These are phyloP conservation scores for Pangasius macronema DNA, from an alignment of 2,797 vertebrate genomes.

Conservation along the genomic window DNA sequence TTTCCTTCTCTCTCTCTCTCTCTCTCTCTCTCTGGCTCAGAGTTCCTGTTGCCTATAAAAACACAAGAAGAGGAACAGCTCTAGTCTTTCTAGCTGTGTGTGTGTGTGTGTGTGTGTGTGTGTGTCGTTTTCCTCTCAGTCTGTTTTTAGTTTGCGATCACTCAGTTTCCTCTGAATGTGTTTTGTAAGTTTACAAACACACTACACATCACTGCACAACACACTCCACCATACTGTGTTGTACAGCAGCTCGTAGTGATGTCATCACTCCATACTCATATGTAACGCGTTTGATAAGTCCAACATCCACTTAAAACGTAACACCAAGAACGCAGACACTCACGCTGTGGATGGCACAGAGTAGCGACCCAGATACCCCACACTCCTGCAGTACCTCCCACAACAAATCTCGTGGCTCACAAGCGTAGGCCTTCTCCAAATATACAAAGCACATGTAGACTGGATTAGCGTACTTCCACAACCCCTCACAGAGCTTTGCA, in stretches of 20 bases:
- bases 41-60: slow-evolving; percentile 50
- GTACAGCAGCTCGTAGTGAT: not conserved
- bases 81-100: slow-evolving; percentile 17
- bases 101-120: slow-evolving; percentile 26
- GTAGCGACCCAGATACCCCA: not conserved
- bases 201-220: not conserved
- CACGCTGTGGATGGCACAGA: too few species aligned
- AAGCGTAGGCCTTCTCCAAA: not conserved
- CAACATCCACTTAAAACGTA: too few species aligned
- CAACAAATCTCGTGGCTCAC: not conserved
- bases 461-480: not conserved
- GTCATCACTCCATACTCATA: not conserved
- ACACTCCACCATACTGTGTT: too few species aligned
- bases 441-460: not conserved
- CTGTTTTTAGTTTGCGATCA: not conserved
- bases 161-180: not conserved
- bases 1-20: slow-evolving; percentile 26
- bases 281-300: too few species aligned
- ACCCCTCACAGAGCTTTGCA: not conserved
- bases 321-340: not conserved
- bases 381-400: not conserved
- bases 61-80: slow-evolving; percentile 45
- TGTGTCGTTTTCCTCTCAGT: not conserved
- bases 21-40: slow-evolving; percentile 49
- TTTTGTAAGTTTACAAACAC: not conserved